Conservation (phyloP, 1,140 invertebrate species). For the Hyphantria cunea region DNA sequence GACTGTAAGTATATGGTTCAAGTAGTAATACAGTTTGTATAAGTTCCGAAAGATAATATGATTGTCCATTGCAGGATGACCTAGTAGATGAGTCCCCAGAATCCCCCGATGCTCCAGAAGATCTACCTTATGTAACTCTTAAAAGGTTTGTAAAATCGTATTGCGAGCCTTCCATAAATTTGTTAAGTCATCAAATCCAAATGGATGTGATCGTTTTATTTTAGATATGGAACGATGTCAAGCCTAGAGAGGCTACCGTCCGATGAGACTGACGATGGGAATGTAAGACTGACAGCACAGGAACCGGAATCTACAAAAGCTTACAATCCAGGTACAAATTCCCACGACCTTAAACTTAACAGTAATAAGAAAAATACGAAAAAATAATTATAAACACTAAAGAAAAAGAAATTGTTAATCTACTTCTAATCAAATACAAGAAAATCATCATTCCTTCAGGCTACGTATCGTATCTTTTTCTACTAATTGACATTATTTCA, state of each 20-base stretch:
- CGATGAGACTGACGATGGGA: conserved; percentile 83
- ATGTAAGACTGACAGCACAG: conserved; percentile 66
- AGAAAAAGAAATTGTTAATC: too few species aligned
- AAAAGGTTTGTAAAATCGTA: conserved; percentile 58
- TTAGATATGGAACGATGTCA: conserved; percentile 88
- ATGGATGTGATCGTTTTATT: conserved; percentile 1
- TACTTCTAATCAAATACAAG: too few species aligned
- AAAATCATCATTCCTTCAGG: too few species aligned
- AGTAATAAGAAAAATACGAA: too few species aligned
- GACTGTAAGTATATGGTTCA: conserved; percentile 63
- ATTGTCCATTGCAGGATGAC: conserved; percentile 58
- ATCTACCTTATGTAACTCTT: conserved; percentile 71
- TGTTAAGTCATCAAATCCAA: not conserved
- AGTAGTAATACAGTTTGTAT: too few species aligned
- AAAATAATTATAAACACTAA: too few species aligned
- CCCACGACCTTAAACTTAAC: not conserved
- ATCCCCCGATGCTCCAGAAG: conserved; percentile 73
- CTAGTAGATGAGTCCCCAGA: conserved; percentile 76
- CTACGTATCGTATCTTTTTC: too few species aligned
- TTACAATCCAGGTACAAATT: conserved; percentile 54
- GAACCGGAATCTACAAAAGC: conserved; percentile 60
- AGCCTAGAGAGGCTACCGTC: conserved; percentile 86
- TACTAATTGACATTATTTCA: conserved; percentile 27
- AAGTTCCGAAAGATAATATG: not conserved
- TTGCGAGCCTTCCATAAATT: not conserved